Conservation (phyloP, 2,113 vertebrate genomes). For the Irena cyanogastra region DNA sequence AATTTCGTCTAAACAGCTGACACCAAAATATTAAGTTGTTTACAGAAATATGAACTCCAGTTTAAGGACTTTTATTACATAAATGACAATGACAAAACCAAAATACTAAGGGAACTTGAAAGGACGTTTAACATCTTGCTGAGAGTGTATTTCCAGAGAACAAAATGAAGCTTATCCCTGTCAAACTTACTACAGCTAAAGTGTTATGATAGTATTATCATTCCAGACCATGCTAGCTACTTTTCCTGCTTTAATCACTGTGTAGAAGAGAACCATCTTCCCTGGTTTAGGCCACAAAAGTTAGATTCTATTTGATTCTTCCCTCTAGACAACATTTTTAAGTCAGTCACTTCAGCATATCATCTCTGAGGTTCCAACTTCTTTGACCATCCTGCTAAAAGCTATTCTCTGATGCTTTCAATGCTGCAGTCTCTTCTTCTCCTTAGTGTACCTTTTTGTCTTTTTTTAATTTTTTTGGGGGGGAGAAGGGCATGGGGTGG, state of each 20-base stretch:
- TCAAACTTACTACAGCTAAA: neutral
- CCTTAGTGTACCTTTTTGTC: neutral
- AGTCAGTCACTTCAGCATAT: neutral
- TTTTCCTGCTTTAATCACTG: neutral
- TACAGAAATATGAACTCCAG: neutral
- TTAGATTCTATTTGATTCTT: neutral
- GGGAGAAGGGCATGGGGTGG: too few relatives aligned
- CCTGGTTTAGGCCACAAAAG: neutral
- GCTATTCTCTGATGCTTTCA: neutral
- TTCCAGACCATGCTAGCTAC: neutral
- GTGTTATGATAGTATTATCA: neutral
- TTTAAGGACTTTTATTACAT: neutral
- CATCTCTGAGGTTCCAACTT: neutral
- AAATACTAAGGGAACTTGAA: neutral
- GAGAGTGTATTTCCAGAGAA: neutral
- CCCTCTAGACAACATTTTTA: neutral
- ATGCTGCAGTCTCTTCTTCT: neutral
- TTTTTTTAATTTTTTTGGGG: too few relatives aligned
- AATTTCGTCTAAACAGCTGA: neutral
- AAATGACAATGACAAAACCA: neutral
- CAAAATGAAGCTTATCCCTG: neutral
- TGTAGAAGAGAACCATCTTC: neutral
- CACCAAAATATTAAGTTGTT: neutral
- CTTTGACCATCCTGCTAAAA: neutral
- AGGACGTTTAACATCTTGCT: neutral